Base-by-base conservation (phyloP, 1,140 invertebrate species). In the Goniozus legneri region DNA sequence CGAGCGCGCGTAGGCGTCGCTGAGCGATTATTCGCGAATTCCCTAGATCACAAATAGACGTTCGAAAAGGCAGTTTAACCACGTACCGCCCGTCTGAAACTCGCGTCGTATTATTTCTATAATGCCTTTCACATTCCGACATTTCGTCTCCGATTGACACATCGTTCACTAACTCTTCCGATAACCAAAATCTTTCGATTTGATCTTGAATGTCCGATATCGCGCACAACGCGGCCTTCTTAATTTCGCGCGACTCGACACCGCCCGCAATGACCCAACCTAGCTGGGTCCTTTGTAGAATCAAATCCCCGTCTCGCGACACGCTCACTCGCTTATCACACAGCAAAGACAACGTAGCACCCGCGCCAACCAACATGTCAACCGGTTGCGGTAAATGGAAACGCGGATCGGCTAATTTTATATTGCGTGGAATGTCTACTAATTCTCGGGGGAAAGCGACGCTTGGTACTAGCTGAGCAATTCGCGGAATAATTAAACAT, bases 51-150 rank as follows among this genome's bases (percentile, higher is more conserved):
- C 24, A 10, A 27, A 6, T 27, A 10, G 24, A 4, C 10, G 10
- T 27, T 6, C 24, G 24, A 27, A 27, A 27, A 4, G 24, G 24
- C 10, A 27, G 10, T 10, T 10, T 4, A 27, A 27, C 24, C 10
- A 10, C 10, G 10, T 27, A 27, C 10, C 24, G 24, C 24, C 24
- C 24, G 4, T 4, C 10, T 6, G 4, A 6, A 27, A 6, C 24
- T 10, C 24, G 4, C 4, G 4, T 27, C 4, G 24, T 27, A 27
- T 10, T 27, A 4, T 27, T 4, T 27, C 4, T 6, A 27, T 27
- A 27, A 4, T 27, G 24, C 4, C 10, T 27, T 27, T 27, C 24
- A 27, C 24, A 27, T 27, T 49, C 73, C 50, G 49, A 63, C 19
- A 31, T 12, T 16, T 3, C 46, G 30, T 43, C 6, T 16, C 13